Evolutionary conservation across 1,140 invertebrate species (phyloP), one percentile per base, ranked within the genome.

Genomic region (Bombus ignitus): DNA sequence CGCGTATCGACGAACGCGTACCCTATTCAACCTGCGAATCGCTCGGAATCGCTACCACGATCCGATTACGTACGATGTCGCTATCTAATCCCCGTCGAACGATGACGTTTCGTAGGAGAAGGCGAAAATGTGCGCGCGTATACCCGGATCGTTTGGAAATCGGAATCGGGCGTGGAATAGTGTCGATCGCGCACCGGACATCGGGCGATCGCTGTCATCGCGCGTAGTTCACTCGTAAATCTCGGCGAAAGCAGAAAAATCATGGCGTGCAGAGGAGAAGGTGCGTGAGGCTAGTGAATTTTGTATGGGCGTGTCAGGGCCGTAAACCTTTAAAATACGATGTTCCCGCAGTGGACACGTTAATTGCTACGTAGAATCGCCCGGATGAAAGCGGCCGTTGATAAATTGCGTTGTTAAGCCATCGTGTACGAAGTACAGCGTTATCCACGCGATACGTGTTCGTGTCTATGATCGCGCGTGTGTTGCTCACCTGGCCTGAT

Each of bases 271-370:
- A 77, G 32, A 39, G 77, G 39, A 79, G 74, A 85, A 88, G 83
- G 87, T 66, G 86, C 59, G 59, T 42, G 77, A 71, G 80, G 44
- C 87, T 89, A 88, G 92, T 88, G 90, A 93, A 94, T 92, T 94
- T 92, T 88, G 91, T 91, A 92, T 93, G 91, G 93, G 93, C 93
- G 93, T 94, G 90, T 79, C 92, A 59, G 87, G 90, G 91, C 90
- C 90, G 92, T 93, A 93, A 94, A 93, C 66, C 91, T 91, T 93
- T 92, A 93, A 93, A 93, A 93, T 93, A 94, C 92, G 93, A 94
- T 93, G 92, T 93, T 93, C 89, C 92, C 89, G 88, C 88, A 83
- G 92, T 92, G 92, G 91, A 94, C 91, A 93, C 92, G 92, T 93
- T 94, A 94, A 94, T 93, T 94, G 92, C 92, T 93, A 93, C 88